Evolutionary conservation across 2,888 invertebrate genomes (phyloP).

Genomic region (Heliconius ismenius): DNA sequence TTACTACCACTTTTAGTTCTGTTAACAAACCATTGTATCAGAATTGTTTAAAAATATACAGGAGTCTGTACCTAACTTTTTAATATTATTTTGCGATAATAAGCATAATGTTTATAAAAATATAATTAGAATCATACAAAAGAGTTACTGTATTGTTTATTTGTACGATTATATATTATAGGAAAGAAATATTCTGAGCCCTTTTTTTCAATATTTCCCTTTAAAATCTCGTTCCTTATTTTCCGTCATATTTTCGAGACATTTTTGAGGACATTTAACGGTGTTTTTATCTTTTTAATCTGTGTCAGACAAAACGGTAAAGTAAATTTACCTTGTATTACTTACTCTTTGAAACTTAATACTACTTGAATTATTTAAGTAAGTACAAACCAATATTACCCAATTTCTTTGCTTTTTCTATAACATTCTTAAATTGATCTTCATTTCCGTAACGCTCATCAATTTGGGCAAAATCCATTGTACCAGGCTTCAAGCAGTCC

Average conservation of each 20-base stretch:
- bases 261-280: too few species aligned
- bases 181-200: too few species aligned
- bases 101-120: neutral
- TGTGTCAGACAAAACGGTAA: neutral
- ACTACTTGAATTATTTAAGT: neutral
- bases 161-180: too few species aligned
- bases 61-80: neutral
- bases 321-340: neutral
- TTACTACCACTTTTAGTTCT: conserved; percentile 72
- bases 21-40: conserved; percentile 24
- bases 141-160: too few species aligned
- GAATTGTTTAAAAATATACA: neutral
- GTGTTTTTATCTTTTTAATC: neutral
- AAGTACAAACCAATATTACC: conserved; percentile 51
- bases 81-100: neutral
- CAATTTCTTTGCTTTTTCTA: conserved; percentile 75
- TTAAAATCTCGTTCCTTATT: too few species aligned
- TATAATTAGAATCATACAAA: neutral
- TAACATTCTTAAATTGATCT: conserved; percentile 81
- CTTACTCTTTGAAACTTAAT: too few species aligned
- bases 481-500: conserved; percentile 90
- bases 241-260: too few species aligned
- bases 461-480: conserved; percentile 85
- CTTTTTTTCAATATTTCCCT: too few species aligned
- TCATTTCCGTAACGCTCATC: conserved; percentile 87